phyloP scores from a whole-genome alignment of 2,113 vertebrate genomes.

The Hippocampus abdominalis region DNA sequence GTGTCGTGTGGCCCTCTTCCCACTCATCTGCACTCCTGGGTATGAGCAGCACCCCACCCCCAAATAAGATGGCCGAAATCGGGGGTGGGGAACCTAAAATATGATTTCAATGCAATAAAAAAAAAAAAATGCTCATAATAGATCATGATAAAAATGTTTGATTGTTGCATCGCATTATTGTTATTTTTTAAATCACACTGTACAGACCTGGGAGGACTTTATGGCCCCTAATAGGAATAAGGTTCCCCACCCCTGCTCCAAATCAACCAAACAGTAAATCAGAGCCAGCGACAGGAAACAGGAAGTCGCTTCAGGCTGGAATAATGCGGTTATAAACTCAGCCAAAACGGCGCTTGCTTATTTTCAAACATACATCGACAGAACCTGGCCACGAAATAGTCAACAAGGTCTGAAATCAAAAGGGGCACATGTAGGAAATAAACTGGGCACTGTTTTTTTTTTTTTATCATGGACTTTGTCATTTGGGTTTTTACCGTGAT shows the following conservation, averaged over 20 bases:
- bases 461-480: slow-evolving; percentile 24
- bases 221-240: background rate
- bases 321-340: slow-evolving; percentile 22
- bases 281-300: slow-evolving; percentile 22
- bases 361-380: background rate
- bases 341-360: slow-evolving; percentile 13
- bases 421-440: slow-evolving; percentile 71
- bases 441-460: slow-evolving; percentile 59
- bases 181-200: background rate
- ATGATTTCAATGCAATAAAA: background rate
- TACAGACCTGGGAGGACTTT: background rate
- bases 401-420: slow-evolving; percentile 33
- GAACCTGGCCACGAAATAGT: slow-evolving; percentile 19
- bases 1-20: slow-evolving; percentile 70
- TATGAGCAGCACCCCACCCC: slow-evolving; percentile 77
- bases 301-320: slow-evolving; percentile 25
- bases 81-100: slow-evolving; percentile 3
- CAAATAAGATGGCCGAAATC: slow-evolving; percentile 35
- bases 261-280: slow-evolving; percentile 34
- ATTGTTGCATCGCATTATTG: background rate
- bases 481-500: background rate
- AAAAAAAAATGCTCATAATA: background rate
- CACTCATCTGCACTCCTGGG: slow-evolving; percentile 75
- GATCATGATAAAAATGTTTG: background rate
- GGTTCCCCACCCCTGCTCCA: slow-evolving; percentile 10